phyloP scores from a whole-genome alignment of 1,140 invertebrate species.

The Vanessa atalanta region DNA sequence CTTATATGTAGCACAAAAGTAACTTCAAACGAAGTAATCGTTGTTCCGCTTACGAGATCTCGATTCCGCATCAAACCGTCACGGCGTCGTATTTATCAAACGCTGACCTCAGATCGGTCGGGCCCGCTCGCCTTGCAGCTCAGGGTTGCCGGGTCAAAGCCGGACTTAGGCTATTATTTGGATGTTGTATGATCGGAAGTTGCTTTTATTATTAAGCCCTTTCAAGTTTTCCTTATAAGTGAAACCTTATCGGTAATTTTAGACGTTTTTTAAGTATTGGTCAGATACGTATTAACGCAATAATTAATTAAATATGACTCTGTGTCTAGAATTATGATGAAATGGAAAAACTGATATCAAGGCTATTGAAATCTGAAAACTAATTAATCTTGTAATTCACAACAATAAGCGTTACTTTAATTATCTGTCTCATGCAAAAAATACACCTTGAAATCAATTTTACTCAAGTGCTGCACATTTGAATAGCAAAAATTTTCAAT shows the following conservation, averaged over 20 bases:
- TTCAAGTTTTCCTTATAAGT: neutral
- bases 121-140: slow-evolving; percentile 21
- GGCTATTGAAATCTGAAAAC: too few species aligned
- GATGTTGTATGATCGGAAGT: slow-evolving; percentile 3
- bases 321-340: too few species aligned
- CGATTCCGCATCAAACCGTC: slow-evolving; percentile 14
- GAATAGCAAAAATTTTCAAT: neutral
- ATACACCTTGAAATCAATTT: neutral
- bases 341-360: too few species aligned
- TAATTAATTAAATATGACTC: too few species aligned
- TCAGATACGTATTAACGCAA: too few species aligned
- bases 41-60: slow-evolving; percentile 11
- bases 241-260: too few species aligned
- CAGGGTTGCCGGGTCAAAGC: slow-evolving; percentile 29
- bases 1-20: slow-evolving; percentile 4
- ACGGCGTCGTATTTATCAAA: slow-evolving; percentile 33
- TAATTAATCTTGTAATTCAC: too few species aligned
- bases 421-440: too few species aligned
- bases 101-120: slow-evolving; percentile 23
- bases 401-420: too few species aligned
- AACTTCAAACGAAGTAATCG: slow-evolving; percentile 13
- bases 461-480: neutral
- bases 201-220: slow-evolving; percentile 2
- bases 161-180: slow-evolving; percentile 13
- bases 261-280: too few species aligned